Percentiles rank a stretch among this genome's conserved stretches.
Conservation (phyloP, 2,797 vertebrate species). For the Anisognathus igniventris region DNA sequence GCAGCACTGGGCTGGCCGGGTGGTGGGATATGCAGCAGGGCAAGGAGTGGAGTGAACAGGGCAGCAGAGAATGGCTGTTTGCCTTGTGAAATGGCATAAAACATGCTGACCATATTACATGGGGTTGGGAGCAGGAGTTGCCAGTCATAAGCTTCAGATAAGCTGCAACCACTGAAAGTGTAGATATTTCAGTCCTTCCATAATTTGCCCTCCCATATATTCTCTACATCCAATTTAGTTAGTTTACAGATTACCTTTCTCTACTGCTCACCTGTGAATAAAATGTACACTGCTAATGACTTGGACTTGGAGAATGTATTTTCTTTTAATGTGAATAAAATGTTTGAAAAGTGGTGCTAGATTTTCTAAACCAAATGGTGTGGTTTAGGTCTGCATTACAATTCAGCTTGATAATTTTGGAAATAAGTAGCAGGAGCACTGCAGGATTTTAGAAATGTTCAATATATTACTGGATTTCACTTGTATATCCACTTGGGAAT, state of each 20-base stretch:
- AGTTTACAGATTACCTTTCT: background rate
- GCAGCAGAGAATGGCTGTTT: background rate
- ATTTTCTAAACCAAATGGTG: background rate
- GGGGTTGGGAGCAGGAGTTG: background rate
- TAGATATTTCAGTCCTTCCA: background rate
- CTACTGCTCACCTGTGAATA: background rate
- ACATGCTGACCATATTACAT: background rate
- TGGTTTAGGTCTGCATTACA: background rate
- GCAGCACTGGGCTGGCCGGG: accelerated
- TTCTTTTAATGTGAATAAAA: background rate
- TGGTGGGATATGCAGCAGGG: accelerated
- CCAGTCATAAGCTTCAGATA: background rate
- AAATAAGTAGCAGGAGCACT: background rate
- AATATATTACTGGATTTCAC: background rate
- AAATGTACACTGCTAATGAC: background rate
- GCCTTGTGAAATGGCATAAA: accelerated
- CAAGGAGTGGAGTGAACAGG: accelerated
- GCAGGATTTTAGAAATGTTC: background rate
- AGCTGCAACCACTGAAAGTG: background rate
- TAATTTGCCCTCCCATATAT: background rate
- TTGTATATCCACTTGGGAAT: background rate
- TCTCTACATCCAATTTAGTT: background rate
- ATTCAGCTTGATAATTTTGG: background rate
- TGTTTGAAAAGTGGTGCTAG: background rate
- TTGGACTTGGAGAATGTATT: background rate